phyloP scores from a whole-genome alignment of 2,888 invertebrate genomes.

The Polymixis lichenea region DNA sequence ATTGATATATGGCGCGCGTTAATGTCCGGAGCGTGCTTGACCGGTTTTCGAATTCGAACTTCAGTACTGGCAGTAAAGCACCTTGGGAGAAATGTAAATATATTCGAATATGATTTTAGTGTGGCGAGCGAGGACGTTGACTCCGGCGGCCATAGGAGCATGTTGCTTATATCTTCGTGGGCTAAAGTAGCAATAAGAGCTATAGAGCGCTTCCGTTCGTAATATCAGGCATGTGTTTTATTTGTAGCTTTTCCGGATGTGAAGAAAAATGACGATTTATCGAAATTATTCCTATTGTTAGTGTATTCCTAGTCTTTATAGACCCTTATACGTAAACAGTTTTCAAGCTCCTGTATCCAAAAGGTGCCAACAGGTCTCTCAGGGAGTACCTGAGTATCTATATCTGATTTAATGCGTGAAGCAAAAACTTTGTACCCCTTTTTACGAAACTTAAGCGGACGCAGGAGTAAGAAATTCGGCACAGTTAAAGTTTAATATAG shows the following conservation, averaged over 20 bases:
- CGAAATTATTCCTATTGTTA: not conserved
- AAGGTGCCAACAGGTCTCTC: not conserved
- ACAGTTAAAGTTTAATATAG: too few relatives aligned
- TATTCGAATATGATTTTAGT: slow-evolving; percentile 82
- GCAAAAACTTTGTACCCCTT: too few relatives aligned
- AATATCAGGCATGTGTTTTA: not conserved
- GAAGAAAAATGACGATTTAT: not conserved
- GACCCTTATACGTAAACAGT: not conserved
- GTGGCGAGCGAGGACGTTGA: slow-evolving; percentile 80
- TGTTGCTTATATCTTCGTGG: slow-evolving; percentile 71
- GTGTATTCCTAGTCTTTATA: not conserved
- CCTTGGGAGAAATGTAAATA: slow-evolving; percentile 81
- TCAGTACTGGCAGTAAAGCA: slow-evolving; percentile 73
- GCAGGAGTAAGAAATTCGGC: too few relatives aligned
- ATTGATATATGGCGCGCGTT: slow-evolving; percentile 54
- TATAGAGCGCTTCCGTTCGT: slow-evolving; percentile 28
- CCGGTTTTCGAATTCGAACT: slow-evolving; percentile 66
- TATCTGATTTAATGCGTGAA: too few relatives aligned
- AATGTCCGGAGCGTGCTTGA: slow-evolving; percentile 63
- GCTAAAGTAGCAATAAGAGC: slow-evolving; percentile 44
- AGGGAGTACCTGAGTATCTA: not conserved
- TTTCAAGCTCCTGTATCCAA: not conserved
- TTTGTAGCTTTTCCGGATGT: not conserved
- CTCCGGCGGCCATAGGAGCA: slow-evolving; percentile 66
- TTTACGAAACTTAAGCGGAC: too few relatives aligned